Base-by-base conservation (phyloP, 2,113 vertebrate species). In the Sebastes fasciatus region DNA sequence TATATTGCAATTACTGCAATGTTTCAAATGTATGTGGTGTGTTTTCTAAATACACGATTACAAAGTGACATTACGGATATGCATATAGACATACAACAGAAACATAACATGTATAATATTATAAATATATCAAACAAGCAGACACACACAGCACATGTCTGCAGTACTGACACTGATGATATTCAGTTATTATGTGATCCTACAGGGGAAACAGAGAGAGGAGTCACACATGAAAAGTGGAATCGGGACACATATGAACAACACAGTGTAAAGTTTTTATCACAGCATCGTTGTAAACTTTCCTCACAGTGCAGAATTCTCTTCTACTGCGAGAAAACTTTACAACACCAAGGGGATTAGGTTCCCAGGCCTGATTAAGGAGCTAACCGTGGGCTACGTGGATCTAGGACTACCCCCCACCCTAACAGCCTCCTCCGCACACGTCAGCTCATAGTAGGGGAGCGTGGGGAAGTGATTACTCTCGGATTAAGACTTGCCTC, bases 401-500 rank as follows among this genome's bases (percentile, higher is more conserved):
- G 61, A 87, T 86, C 66, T 61, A 78, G 60, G 62, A 74, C 83
- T 72, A 66, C 54, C 55, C 79, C 60, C 74, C 54, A 63, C 55
- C 26, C n/a, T 62, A 65, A 26, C 72, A 74, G 57, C 77, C 74
- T 73, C 64, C 69, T 66, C 66, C 67, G 40, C 74, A 62, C 58
- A 74, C 82, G 83, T 72, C 71, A 73, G 79, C 86, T 85, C 45
- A 71, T 88, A 75, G 86, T 79, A 65, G 73, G 51, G 78, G 63
- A 92, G 88, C 61, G 57, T 74, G 63, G 86, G 90, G 86, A 93
- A 92, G 92, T 89, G 93, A 94, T 93, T 94, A 93, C 83, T 93
- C 86, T 82, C 78, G 78, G 91, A 95, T 95, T 92, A 95, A 94
- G 94, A 88, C 89, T 92, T 89, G 78, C 87, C 84, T 88, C 19